phyloP scores from a whole-genome alignment of 2,113 vertebrate species.

The Parus major region DNA sequence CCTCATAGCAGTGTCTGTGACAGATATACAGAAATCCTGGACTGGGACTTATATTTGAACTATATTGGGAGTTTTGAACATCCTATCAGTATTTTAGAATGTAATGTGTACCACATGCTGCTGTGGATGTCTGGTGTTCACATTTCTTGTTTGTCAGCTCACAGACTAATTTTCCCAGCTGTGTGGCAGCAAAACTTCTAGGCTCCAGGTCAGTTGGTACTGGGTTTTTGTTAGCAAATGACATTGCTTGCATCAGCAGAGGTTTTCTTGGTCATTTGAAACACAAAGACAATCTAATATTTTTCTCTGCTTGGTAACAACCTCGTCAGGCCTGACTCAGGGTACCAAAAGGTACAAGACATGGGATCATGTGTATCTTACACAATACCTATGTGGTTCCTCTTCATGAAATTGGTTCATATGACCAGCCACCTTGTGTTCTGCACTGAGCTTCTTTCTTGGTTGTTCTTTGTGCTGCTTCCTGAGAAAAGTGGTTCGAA shows the following conservation, averaged over 20 bases:
- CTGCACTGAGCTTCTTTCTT: background rate
- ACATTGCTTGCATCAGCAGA: background rate
- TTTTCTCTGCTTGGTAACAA: background rate
- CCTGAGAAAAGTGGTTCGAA: background rate
- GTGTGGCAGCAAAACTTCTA: background rate
- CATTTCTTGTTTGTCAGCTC: background rate
- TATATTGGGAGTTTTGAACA: background rate
- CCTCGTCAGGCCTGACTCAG: background rate
- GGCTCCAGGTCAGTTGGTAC: background rate
- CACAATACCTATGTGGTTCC: fast-evolving
- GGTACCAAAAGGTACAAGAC: background rate
- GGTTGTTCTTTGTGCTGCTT: background rate
- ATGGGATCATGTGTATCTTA: background rate
- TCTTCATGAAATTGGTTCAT: fast-evolving
- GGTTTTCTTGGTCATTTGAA: background rate
- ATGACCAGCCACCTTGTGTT: background rate
- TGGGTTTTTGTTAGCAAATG: background rate
- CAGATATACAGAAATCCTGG: background rate
- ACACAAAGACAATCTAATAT: background rate
- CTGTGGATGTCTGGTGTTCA: background rate
- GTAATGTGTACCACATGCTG: background rate
- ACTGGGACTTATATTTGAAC: background rate
- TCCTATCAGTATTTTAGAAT: background rate
- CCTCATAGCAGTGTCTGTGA: background rate
- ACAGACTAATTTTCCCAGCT: background rate